These are phyloP conservation scores for Tadarida brasiliensis DNA, from an alignment of 2,797 vertebrate genomes.

Conservation along the genomic window DNA sequence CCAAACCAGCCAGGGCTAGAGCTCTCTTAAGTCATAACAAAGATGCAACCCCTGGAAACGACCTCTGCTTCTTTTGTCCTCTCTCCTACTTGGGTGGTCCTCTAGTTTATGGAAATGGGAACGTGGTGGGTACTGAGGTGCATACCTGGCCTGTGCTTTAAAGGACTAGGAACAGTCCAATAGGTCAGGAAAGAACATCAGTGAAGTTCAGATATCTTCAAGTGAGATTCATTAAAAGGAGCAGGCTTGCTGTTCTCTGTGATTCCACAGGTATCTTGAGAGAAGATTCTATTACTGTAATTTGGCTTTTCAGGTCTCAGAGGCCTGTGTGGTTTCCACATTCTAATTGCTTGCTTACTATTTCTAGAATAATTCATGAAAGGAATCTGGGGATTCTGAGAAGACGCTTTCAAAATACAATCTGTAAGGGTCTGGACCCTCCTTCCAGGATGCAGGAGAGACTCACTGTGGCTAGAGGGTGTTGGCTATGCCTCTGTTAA, in stretches of 20 bases:
- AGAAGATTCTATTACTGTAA: neutral
- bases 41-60: constrained; percentile 36
- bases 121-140: neutral
- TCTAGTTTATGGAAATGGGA: constrained; percentile 12
- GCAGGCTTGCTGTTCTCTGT: neutral
- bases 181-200: neutral
- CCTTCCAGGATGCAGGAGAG: neutral
- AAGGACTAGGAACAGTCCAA: neutral
- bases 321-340: neutral
- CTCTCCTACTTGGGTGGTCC: neutral
- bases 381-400: constrained; percentile 3
- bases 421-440: neutral
- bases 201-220: neutral
- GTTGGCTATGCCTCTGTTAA: neutral
- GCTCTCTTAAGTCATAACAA: constrained; percentile 31
- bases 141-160: neutral
- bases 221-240: neutral
- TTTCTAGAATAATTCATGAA: constrained; percentile 47
- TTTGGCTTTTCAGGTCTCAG: neutral
- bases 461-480: neutral
- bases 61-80: neutral
- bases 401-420: constrained; percentile 65
- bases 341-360: constrained; percentile 1
- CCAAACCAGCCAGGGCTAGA: too few species aligned
- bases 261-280: neutral